Base-by-base conservation (phyloP, 1,140 invertebrate genomes). In the Hormaphis cornu region DNA sequence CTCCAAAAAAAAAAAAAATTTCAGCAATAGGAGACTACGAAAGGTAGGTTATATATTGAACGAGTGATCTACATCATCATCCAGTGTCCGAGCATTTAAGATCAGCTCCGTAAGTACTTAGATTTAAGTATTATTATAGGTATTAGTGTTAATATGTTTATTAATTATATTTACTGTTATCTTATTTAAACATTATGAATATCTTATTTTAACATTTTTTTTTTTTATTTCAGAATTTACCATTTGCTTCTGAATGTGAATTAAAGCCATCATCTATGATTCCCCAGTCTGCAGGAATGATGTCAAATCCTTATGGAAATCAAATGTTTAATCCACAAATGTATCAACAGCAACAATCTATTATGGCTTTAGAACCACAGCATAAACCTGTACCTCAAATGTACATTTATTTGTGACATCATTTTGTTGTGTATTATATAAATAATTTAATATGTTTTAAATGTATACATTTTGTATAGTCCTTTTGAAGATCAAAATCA, bases 171-270 rank as follows among this genome's bases (percentile, higher is more conserved):
- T 58, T n/a, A 35, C 14, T 35, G 26, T 40, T 40, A 10, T 24
- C 16, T 58, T 24, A 26, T 24, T 2, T 58, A 24, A 56, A 16
- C 0, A 37, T 56, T 56, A 22, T 33, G 8, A 6, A 22, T 12
- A 35, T 4, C 3, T 2, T 56, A 14, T 14, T 7, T 14, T 56
- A 35, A 61, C 30, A 35, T 69, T 26, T 73, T 70, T 37, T 56
- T 74, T 71, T 61, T 54, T 76, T 70, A 72, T 74, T 74, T 70
- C 74, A 86, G 83, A 83, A 83, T 74, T 76, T 86, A 71, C 85
- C 85, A 40, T 86, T 87, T 78, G 85, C 85, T 18, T 79, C 84
- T 35, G 85, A 86, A 76, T 87, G 85, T 75, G 85, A 86, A 70
- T 80, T 86, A 69, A 85, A 85, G 76, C 82, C 83, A 53, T 75